Evolutionary conservation across 2,888 invertebrate genomes (phyloP), one percentile per base, ranked within the genome.

Genomic region (Drosophila conformis): DNA sequence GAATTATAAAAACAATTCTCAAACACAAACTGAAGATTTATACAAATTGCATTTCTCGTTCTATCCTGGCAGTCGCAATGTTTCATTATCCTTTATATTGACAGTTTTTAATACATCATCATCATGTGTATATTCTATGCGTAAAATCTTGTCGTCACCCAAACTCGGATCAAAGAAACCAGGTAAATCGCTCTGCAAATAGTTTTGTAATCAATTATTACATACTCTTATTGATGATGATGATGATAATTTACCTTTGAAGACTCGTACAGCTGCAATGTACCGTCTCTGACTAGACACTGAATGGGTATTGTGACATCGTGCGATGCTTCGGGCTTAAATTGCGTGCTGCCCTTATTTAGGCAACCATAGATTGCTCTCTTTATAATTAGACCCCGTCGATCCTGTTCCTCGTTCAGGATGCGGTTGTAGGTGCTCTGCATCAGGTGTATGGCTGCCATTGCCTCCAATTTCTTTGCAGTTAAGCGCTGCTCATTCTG

Each of bases 91-190:
- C 73, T 95, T 94, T 63, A 98, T 94, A 48, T 96, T 95, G 88
- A 97, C 96, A 90, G 96, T 95, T 91, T 98, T 97, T n/a, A 95
- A 94, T 91, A 95, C 95, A 89, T 95, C 95, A 89, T 95, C 95
- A 85, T 96, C 96, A 94, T 96, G 98, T 91, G 95, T 95, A 93
- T 99, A 99, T 87, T 97, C 96, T 78, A 99, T 95, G 61, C 96
- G 95, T 31, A 99, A 94, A 87, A 95, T 95, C 93, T 99, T 99
- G 36, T 97, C 96, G 86, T 99, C 98, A 0, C 98, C 98, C 61
- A 97, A 95, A 80, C 98, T 98, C 0, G 99, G 98, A 93, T 99
- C 99, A 93, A 97, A 99, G 94, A 99, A 99, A 36, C 99, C 99
- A 15, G 99, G 98, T 76, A 99, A 93, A 91, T 98, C 98, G 92